Evolutionary conservation across 1,140 invertebrate genomes (phyloP).

Genomic region (Rhysida immarginata): DNA sequence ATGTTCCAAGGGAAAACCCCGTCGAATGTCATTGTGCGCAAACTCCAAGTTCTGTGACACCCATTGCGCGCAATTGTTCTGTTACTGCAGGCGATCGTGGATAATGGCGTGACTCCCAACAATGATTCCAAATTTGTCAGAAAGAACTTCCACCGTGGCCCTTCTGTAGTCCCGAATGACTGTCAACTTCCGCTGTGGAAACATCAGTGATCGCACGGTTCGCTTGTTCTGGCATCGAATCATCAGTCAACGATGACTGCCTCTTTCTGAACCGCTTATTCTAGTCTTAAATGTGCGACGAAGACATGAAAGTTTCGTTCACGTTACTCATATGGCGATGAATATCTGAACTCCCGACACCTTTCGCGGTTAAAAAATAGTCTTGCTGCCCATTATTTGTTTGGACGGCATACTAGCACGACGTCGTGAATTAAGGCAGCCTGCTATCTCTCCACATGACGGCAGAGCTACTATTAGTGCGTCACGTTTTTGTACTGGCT

Average conservation of each 20-base stretch:
- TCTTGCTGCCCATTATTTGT: not conserved
- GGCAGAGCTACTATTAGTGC: not conserved
- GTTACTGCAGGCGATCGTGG: not conserved
- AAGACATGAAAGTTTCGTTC: not conserved
- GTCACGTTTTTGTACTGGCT: too few species aligned
- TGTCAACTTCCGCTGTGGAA: not conserved
- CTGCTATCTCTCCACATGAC: not conserved
- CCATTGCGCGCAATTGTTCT: not conserved
- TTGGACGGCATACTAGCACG: not conserved
- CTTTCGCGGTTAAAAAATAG: not conserved
- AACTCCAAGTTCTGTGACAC: constrained; percentile 1
- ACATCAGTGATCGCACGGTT: constrained; percentile 2
- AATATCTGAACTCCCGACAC: not conserved
- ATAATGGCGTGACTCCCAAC: not conserved
- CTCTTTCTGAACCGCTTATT: not conserved
- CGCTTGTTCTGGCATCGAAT: not conserved
- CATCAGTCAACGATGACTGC: constrained; percentile 5
- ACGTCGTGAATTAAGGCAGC: not conserved
- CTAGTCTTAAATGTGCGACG: not conserved
- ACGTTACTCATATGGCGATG: not conserved
- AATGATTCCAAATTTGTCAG: not conserved
- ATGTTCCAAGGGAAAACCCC: too few species aligned
- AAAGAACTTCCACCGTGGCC: not conserved
- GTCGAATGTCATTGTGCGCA: not conserved
- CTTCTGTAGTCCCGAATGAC: constrained; percentile 3